Base-by-base conservation (phyloP, 64 coral and sea anemone species). In the Stichodactyla mertensii region DNA sequence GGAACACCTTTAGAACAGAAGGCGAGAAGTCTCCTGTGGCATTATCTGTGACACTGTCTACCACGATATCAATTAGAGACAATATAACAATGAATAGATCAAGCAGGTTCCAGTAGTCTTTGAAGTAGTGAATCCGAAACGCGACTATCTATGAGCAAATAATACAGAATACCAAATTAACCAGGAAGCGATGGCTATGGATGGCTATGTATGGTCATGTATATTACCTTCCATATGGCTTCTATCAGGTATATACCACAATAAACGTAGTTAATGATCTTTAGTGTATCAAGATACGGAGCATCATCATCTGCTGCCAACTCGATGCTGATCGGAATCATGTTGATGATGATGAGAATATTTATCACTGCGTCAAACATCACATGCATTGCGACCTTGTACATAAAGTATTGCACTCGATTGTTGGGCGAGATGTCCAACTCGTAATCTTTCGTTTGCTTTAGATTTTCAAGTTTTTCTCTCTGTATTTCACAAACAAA, bases 71-170 rank as follows among this genome's bases (percentile, higher is more conserved):
- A 57, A 99, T 85, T 22, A 99, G 52, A 59, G 97, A 99, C 55
- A 99, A 52, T 19, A 88, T 60, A 51, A 99, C 93, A 14, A 99
- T 99, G 8, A 92, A 89, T 23, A 99, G 55, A 78, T 99, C 97
- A 18, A 99, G 71, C 8, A 99, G 87, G 67, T 99, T 99, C 97
- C 97, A 99, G 56, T 95, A 92, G 56, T 92, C 97, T 57, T 94
- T 99, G 86, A 99, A 99, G 61, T 99, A 99, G 82, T 83, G 89
- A 24, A 88, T 87, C 52, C 97, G 66, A 64, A 99, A 99, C 14
- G 97, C 97, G 56, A 87, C 57, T 62, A 82, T 88, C 97, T 99
- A 66, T 5, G 74, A 70, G 13, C 7, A 57, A 27, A 89, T 58
- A 8, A 52, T 10, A 31, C 24, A 31, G 13, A 74, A 45, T 3